Conservation (phyloP, 2,797 vertebrate species). For the Sandelia bainsii region DNA sequence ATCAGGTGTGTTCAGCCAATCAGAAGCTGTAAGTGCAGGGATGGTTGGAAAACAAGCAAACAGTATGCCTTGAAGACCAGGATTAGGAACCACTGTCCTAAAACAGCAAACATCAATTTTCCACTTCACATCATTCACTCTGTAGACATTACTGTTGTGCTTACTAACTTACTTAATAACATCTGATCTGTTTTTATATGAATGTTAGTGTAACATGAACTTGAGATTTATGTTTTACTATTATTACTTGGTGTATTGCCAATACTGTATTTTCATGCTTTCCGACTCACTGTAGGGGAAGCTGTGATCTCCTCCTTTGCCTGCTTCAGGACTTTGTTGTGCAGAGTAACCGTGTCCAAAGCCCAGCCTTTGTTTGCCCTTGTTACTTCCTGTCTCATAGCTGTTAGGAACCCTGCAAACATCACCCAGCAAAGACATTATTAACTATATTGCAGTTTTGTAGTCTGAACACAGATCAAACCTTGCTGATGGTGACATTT, state of each 20-base stretch:
- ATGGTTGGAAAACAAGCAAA: too few species aligned
- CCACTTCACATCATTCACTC: too few species aligned
- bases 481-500: slow-evolving; percentile 3
- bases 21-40: too few species aligned
- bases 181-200: too few species aligned
- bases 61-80: too few species aligned
- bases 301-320: slow-evolving; percentile 83
- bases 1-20: too few species aligned
- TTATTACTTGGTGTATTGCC: neutral
- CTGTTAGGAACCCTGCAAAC: slow-evolving; percentile 86
- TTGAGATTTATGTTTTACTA: neutral
- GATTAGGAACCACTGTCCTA: too few species aligned
- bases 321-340: slow-evolving; percentile 86
- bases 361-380: slow-evolving; percentile 90
- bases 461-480: slow-evolving; percentile 1
- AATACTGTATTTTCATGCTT: neutral
- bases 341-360: slow-evolving; percentile 86
- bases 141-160: too few species aligned
- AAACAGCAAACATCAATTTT: neutral
- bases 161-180: neutral
- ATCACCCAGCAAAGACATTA: neutral
- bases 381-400: slow-evolving; percentile 90
- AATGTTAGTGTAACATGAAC: neutral
- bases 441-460: neutral
- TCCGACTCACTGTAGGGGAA: slow-evolving; percentile 59